Evolutionary conservation across 2,888 invertebrate species (phyloP), one percentile per base, ranked within the genome.

Genomic region (Euclidia mi): DNA sequence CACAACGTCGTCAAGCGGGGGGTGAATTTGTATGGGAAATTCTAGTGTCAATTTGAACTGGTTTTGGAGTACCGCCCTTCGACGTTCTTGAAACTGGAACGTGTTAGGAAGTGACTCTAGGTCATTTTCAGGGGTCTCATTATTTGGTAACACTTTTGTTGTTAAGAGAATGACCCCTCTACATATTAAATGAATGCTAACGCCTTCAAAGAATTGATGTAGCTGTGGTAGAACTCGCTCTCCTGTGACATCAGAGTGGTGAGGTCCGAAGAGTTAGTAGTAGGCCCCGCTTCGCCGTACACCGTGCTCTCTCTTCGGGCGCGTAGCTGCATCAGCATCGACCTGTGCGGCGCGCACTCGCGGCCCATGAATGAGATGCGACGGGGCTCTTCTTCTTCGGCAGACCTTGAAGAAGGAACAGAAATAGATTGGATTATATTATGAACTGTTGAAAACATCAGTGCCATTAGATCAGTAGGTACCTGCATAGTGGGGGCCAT

Each of bases 311-410:
- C 78, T 10, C 52, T 65, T 0, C 69, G 75, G 1, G 74, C 62
- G 3, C 79, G 81, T 53, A 82, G 65, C 46, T 80, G 79, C 59
- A 78, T 75, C 17, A 88, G 59, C 29, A 89, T 56, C 0, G 85
- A 71, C 0, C 84, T 63, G 68, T 88, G 84, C 0, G 89, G 87
- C 20, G 78, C 74, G 0, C 72, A 64, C 9, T 89, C 87, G 38
- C 87, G 84, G 58, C 80, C 79, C 88, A 93, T 87, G 66, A 93
- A 94, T 0, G 94, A 92, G 35, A 94, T 90, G 10, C 89, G 88
- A 10, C 68, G 67, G 0, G 77, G 58, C 7, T 82, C 78, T 34
- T 87, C 78, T 34, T 87, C 83, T 46, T 82, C 78, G 67, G 77
- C 76, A 0, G 73, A 51, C 49, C 85, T 88, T 11, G 20, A 59